Evolutionary conservation across 2,888 invertebrate genomes (phyloP).

Genomic region (Chalcosyrphus nemorum): DNA sequence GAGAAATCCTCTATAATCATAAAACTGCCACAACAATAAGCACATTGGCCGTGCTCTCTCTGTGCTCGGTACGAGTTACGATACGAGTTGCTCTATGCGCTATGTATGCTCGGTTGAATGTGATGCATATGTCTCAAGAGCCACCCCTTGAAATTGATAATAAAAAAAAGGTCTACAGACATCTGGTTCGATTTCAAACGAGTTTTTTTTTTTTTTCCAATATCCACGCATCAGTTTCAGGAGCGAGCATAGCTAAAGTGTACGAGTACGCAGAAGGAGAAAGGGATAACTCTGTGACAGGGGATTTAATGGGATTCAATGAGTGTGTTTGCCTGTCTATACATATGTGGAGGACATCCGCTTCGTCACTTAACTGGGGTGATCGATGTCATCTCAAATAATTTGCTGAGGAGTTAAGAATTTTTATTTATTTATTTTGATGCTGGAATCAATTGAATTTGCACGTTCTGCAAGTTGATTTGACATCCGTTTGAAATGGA

Average conservation of each 20-base stretch:
- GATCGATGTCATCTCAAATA: constrained; percentile 65
- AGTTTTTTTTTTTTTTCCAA: constrained; percentile 65
- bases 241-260: not conserved
- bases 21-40: constrained; percentile 72
- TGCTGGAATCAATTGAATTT: constrained; percentile 32
- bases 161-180: constrained; percentile 63
- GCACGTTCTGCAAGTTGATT: too few relatives aligned
- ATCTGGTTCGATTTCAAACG: constrained; percentile 71
- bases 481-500: too few relatives aligned
- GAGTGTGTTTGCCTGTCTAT: constrained; percentile 47
- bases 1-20: constrained; percentile 65
- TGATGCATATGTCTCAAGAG: constrained; percentile 72
- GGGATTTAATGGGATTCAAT: constrained; percentile 61
- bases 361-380: constrained; percentile 56
- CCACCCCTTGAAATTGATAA: constrained; percentile 72
- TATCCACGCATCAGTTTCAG: constrained; percentile 14
- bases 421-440: constrained; percentile 18
- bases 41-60: constrained; percentile 44
- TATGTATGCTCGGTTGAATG: constrained; percentile 56
- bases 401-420: constrained; percentile 27
- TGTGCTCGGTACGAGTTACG: too few relatives aligned
- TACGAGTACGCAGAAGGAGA: not conserved
- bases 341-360: constrained; percentile 59
- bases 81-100: constrained; percentile 1
- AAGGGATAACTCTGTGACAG: constrained; percentile 41